A percentile compares a stretch with the other conserved stretches of the same genome.
phyloP scores from a whole-genome alignment of 2,113 vertebrate species.

The Heptranchias perlo region DNA sequence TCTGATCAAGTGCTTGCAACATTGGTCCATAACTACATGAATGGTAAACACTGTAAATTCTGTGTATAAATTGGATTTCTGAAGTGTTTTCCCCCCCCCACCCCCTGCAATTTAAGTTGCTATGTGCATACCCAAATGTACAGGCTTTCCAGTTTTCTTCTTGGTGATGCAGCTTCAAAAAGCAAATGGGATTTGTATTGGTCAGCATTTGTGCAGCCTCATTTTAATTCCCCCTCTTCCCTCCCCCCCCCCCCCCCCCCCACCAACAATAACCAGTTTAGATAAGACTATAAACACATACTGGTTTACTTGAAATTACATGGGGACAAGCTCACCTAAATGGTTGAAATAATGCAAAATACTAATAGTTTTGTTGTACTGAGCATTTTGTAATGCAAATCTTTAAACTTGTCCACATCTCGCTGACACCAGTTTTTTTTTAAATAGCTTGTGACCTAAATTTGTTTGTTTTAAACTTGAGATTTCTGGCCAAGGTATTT shows the following conservation, averaged over 20 bases:
- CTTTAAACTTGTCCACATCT: neutral
- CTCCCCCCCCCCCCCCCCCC: neutral
- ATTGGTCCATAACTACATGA: too few species aligned
- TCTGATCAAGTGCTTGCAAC: too few species aligned
- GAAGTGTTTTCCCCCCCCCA: neutral
- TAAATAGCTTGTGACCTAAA: neutral
- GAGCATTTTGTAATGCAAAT: neutral
- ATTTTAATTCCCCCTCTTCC: neutral
- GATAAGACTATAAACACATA: neutral
- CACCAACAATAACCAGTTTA: neutral
- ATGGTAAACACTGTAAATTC: too few species aligned
- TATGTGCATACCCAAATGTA: neutral
- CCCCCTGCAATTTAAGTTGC: neutral
- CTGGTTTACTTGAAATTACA: neutral
- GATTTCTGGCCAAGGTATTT: neutral
- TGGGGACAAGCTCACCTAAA: neutral
- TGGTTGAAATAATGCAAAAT: neutral
- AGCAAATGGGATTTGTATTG: neutral
- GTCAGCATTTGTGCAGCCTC: too few species aligned
- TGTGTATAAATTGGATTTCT: too few species aligned
- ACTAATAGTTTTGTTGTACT: neutral
- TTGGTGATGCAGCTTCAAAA: neutral
- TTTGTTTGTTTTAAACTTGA: neutral
- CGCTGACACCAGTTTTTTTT: conserved; percentile 1
- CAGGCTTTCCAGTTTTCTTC: neutral